phyloP scores from a whole-genome alignment of 2,888 invertebrate genomes.

The Tenthredo notha region DNA sequence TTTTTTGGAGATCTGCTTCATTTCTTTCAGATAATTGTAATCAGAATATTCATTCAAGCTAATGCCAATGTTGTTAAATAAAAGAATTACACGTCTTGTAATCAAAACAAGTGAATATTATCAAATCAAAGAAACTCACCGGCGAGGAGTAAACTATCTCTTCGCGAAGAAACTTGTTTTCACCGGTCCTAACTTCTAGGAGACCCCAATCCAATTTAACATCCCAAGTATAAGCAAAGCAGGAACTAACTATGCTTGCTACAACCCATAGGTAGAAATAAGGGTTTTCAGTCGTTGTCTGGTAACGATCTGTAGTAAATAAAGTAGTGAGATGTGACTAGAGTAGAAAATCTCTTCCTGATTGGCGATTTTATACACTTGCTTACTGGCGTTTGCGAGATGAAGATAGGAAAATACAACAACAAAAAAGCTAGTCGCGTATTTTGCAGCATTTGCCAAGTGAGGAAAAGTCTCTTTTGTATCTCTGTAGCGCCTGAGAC shows the following conservation, averaged over 20 bases:
- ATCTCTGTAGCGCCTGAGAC: constrained; percentile 90
- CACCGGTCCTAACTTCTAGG: constrained; percentile 87
- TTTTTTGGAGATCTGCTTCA: background rate
- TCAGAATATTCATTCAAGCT: constrained; percentile 28
- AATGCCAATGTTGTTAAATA: background rate
- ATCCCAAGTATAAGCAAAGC: constrained; percentile 92
- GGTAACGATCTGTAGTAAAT: constrained; percentile 76
- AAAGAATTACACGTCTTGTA: background rate
- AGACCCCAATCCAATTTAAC: constrained; percentile 95
- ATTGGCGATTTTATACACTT: background rate
- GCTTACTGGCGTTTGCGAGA: constrained; percentile 77
- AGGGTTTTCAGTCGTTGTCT: constrained; percentile 81
- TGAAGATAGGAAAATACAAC: constrained; percentile 82
- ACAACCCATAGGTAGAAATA: constrained; percentile 87
- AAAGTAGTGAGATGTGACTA: background rate
- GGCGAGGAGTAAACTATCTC: constrained; percentile 90
- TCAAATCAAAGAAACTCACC: constrained; percentile 78
- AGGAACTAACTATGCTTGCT: constrained; percentile 85
- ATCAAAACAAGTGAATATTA: background rate
- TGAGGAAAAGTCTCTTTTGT: constrained; percentile 89
- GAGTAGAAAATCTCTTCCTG: background rate
- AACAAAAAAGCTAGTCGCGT: constrained; percentile 88
- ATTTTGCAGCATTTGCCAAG: constrained; percentile 91
- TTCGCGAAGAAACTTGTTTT: constrained; percentile 87
- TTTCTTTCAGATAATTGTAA: background rate